Evolutionary conservation across 2,113 vertebrate genomes (phyloP), one percentile per base, ranked within the genome.

Genomic region (Monarcha castaneiventris): DNA sequence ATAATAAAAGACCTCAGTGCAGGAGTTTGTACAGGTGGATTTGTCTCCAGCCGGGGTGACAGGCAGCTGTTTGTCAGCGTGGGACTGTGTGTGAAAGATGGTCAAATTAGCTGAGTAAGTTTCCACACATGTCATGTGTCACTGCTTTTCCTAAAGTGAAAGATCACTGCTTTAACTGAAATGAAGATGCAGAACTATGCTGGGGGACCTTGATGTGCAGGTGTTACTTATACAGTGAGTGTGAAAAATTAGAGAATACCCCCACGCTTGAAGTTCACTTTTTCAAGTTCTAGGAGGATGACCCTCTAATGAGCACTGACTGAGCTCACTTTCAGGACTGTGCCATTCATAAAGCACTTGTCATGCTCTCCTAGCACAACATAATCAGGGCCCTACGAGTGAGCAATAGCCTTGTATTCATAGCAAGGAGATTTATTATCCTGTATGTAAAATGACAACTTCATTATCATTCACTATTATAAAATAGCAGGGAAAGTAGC

Each of bases 391-490:
- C 59, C 90, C 75, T 56, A 3, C 35, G 81, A 92, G 66, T 89
- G 80, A 96, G 61, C 90, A 96, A 92, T 87, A 82, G 72, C 68
- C 85, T 75, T 58, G 59, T 95, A 32, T 79, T 95, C 89, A 23
- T 26, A 83, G 80, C 88, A 89, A 89, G 88, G 63, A 77, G 81
- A 92, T 96, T 94, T 87, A 84, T 96, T 96, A 95, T 87, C 80
- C 66, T 95, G 44, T 90, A 75, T 75, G 61, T 87, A 92, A 97
- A 91, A 89, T 80, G 93, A 96, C 90, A 96, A 87, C 78, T 96
- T 95, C 86, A 83, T 95, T 96, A 93, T 59, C 81, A 84, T 49
- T 62, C 71, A 33, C 83, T 76, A 75, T 92, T 95, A 87, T 43
- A 71, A 89, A 90, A 81, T 80, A 91, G 77, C 63, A 76, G 80